phyloP scores from a whole-genome alignment of 2,797 vertebrate species.

The Meda fulgida region DNA sequence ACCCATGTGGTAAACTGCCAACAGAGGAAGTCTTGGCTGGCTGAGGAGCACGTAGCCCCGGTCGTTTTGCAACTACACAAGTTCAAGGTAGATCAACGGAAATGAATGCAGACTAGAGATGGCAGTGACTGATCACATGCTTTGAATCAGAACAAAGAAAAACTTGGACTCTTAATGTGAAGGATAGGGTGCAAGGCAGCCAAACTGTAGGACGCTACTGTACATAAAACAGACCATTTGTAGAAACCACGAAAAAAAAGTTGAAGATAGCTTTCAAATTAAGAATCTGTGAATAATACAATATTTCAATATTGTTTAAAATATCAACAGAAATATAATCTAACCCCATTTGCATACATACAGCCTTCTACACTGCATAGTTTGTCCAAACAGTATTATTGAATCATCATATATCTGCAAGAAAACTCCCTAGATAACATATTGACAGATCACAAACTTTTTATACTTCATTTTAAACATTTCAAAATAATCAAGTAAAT shows the following conservation, averaged over 20 bases:
- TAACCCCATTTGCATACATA: neutral
- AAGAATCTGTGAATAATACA: neutral
- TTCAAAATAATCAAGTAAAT: neutral
- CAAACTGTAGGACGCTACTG: neutral
- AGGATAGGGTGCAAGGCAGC: neutral
- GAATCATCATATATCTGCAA: neutral
- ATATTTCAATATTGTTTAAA: neutral
- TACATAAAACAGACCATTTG: neutral
- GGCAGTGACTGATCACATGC: neutral
- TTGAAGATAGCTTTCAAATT: no score
- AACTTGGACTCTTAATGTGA: slow-evolving; percentile 2
- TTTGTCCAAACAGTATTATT: neutral
- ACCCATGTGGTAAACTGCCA: slow-evolving; percentile 11
- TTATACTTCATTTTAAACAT: neutral
- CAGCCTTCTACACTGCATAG: neutral
- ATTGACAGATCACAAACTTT: neutral
- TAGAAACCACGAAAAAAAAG: no score
- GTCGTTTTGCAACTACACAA: slow-evolving; percentile 14
- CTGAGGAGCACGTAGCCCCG: slow-evolving; percentile 6
- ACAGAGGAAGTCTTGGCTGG: slow-evolving; percentile 23
- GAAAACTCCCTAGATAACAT: neutral
- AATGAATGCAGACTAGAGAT: slow-evolving; percentile 10
- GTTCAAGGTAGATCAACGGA: slow-evolving; percentile 7
- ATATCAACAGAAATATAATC: neutral
- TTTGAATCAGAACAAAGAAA: neutral